Evolutionary conservation across 2,888 invertebrate species (phyloP).

Genomic region (Agrotis ipsilon): DNA sequence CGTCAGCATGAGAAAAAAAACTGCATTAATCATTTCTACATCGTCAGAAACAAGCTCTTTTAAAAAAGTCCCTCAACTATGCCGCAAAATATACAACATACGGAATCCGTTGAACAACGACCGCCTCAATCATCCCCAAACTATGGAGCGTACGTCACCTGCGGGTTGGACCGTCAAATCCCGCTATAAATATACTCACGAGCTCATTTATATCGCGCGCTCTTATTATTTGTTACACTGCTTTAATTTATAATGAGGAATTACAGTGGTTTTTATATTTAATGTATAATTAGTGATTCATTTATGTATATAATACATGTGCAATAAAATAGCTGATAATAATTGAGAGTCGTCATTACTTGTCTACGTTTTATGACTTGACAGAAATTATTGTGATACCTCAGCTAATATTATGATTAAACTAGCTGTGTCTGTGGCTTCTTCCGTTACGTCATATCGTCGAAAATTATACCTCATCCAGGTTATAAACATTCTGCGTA

Average conservation of each 20-base stretch:
- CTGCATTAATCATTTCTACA: too few species aligned
- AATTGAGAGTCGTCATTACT: too few species aligned
- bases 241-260: constrained; percentile 30
- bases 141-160: constrained; percentile 49
- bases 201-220: constrained; percentile 45
- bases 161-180: constrained; percentile 53
- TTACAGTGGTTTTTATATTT: background rate
- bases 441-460: too few species aligned
- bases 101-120: constrained; percentile 5
- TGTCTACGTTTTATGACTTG: too few species aligned
- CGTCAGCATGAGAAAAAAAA: too few species aligned
- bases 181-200: constrained; percentile 52
- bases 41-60: background rate
- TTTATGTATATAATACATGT: background rate
- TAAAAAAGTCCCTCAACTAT: background rate
- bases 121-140: constrained; percentile 14
- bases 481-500: too few species aligned
- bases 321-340: background rate
- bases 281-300: too few species aligned
- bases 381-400: too few species aligned
- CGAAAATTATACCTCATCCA: too few species aligned
- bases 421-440: too few species aligned
- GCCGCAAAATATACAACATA: background rate
- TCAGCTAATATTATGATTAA: too few species aligned
- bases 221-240: constrained; percentile 28